Percentiles rank a stretch among this genome's conserved stretches.
Conservation (phyloP, 2,888 invertebrate genomes). For the Eupithecia exiguata region DNA sequence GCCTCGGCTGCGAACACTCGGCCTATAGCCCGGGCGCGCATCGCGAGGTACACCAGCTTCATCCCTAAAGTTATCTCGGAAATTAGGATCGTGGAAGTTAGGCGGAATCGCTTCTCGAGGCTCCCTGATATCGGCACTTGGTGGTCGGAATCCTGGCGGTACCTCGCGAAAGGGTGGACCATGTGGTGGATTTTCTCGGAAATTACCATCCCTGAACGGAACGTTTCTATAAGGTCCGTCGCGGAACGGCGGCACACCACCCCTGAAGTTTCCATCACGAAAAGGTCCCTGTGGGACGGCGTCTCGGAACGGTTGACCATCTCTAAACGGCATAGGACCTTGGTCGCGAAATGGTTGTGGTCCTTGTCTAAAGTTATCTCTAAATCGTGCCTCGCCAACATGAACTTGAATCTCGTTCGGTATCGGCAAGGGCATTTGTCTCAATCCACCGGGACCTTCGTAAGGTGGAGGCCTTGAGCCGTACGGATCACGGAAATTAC, state of each 20-base stretch:
- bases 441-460: conserved; percentile 65
- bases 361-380: conserved; percentile 72
- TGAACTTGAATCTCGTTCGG: conserved; percentile 75
- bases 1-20: conserved; percentile 63
- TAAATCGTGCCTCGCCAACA: conserved; percentile 71
- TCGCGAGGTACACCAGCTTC: conserved; percentile 66
- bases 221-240: conserved; percentile 68
- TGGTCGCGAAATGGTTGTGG: conserved; percentile 68
- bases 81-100: conserved; percentile 71
- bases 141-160: conserved; percentile 65
- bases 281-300: conserved; percentile 60
- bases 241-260: conserved; percentile 67
- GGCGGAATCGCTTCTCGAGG: conserved; percentile 63
- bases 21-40: conserved; percentile 63
- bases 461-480: conserved; percentile 65
- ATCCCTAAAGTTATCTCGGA: conserved; percentile 71
- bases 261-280: conserved; percentile 69
- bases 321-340: conserved; percentile 69
- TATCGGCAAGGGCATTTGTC: conserved; percentile 63
- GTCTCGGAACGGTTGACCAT: conserved; percentile 68
- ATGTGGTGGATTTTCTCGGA: conserved; percentile 70
- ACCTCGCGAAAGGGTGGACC: conserved; percentile 67
- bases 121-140: conserved; percentile 72
- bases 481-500: conserved; percentile 71
- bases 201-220: conserved; percentile 70